A percentile compares a stretch with the other conserved stretches of the same genome.
These are phyloP conservation scores for Lepidotrigona ventralis DNA, from an alignment of 1,140 invertebrate genomes.

Conservation along the genomic window DNA sequence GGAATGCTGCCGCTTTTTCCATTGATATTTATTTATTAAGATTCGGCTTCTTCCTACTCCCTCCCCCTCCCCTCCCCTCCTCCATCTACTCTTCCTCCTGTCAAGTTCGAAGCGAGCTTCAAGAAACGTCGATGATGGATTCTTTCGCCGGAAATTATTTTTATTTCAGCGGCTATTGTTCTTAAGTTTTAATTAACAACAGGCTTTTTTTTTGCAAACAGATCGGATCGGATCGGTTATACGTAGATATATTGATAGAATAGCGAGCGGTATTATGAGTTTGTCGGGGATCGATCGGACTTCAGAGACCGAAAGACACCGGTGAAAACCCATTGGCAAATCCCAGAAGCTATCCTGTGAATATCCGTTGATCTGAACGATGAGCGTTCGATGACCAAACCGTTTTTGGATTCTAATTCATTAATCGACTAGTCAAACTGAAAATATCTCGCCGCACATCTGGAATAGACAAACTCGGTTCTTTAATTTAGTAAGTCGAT, in stretches of 20 bases:
- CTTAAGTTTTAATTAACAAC: background rate
- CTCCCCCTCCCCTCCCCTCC: too few relatives aligned
- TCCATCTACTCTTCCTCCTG: too few relatives aligned
- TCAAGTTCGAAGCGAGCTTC: background rate
- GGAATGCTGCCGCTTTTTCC: background rate
- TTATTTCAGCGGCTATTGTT: background rate
- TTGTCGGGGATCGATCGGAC: background rate
- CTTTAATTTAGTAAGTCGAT: background rate
- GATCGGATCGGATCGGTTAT: background rate
- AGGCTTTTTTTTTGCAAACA: background rate
- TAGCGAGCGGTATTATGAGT: background rate
- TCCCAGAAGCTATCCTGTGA: background rate
- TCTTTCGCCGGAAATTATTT: background rate
- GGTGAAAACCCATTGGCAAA: background rate
- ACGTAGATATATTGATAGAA: background rate
- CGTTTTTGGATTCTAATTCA: background rate
- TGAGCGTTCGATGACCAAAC: background rate
- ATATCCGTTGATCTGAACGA: background rate
- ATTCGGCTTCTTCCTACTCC: background rate
- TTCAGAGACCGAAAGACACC: background rate
- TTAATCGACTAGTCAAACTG: background rate
- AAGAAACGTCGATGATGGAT: background rate
- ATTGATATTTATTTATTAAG: conserved; percentile 3
- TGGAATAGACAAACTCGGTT: background rate
- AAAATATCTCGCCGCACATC: background rate